Conservation (phyloP, 2,113 vertebrate species). For the Psilopsiagon aurifrons region DNA sequence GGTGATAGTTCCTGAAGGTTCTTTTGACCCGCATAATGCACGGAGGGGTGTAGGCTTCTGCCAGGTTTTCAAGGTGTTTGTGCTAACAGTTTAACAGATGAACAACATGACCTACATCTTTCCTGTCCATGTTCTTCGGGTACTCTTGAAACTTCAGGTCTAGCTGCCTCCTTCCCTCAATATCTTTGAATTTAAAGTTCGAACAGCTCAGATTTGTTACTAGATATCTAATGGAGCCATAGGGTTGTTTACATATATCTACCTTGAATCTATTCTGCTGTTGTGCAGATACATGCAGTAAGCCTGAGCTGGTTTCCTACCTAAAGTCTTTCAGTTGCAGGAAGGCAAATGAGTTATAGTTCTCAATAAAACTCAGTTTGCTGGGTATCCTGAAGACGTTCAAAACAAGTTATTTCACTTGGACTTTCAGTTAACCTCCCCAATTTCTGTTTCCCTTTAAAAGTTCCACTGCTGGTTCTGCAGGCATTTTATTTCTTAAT, state of each 20-base stretch:
- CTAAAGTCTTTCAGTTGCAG: background rate
- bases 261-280: background rate
- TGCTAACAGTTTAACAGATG: background rate
- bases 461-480: background rate
- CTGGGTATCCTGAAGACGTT: background rate
- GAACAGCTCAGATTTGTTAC: background rate
- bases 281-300: background rate
- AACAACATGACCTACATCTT: background rate
- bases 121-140: background rate
- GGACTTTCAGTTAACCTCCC: background rate
- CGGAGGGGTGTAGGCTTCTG: background rate
- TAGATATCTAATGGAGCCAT: background rate
- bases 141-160: background rate
- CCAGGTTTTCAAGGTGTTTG: background rate
- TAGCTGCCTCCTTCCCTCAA: background rate
- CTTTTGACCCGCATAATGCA: background rate
- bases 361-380: background rate
- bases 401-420: background rate
- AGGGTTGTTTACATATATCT: background rate
- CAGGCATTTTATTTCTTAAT: background rate
- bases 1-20: background rate
- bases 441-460: background rate
- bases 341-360: background rate
- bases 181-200: background rate
- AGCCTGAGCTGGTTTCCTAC: accelerated